Percentiles rank a stretch among this genome's conserved stretches.
Conservation (phyloP, 2,113 vertebrate species). For the Australoheros scitulus region DNA sequence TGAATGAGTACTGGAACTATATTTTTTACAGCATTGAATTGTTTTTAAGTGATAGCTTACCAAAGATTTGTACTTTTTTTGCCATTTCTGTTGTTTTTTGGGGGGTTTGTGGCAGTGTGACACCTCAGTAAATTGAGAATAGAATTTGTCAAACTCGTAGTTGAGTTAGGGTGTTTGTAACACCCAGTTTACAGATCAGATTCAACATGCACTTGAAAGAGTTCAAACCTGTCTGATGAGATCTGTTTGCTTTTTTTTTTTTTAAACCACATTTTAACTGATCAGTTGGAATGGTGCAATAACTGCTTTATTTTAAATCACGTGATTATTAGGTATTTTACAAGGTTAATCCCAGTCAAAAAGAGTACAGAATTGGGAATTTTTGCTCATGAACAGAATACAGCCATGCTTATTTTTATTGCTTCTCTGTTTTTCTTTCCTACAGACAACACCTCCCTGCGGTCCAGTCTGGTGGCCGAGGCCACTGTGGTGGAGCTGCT, state of each 20-base stretch:
- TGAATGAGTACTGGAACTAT: background rate
- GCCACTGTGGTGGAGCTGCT: constrained; percentile 86
- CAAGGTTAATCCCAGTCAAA: background rate
- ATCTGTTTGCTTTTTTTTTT: background rate
- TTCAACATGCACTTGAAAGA: background rate
- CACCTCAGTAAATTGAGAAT: background rate
- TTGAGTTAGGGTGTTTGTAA: background rate
- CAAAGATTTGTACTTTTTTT: background rate
- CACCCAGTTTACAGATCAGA: background rate
- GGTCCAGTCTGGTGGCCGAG: constrained; percentile 89
- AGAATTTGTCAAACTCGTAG: background rate
- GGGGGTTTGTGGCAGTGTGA: background rate
- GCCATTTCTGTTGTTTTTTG: background rate
- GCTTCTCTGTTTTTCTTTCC: background rate
- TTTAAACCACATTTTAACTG: too few species aligned
- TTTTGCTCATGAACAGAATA: background rate
- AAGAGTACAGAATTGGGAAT: background rate
- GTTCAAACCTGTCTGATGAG: background rate
- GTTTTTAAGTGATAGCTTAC: background rate
- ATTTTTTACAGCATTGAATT: background rate
- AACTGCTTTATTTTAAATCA: too few species aligned
- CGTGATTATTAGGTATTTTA: background rate
- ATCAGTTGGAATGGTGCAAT: too few species aligned
- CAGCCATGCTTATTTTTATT: background rate
- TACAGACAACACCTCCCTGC: constrained; percentile 83